Conservation (phyloP, 2,797 vertebrate genomes). For the Xenentodon cancila region DNA sequence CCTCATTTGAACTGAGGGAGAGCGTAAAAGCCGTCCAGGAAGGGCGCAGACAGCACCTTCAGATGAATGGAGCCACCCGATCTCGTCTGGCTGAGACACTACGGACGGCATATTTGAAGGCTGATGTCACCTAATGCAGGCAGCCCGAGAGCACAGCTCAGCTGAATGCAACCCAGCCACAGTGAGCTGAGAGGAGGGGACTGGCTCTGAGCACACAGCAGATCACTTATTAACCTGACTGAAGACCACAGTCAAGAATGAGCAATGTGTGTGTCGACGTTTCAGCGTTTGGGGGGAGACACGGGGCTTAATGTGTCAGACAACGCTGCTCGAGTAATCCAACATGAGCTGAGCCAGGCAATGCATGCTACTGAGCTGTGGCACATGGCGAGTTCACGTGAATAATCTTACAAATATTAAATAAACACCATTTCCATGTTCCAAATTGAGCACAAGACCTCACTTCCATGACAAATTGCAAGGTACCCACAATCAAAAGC, state of each 20-base stretch:
- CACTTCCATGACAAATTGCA: neutral
- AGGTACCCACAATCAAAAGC: neutral
- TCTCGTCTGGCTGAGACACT: constrained; percentile 54
- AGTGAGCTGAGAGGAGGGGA: constrained; percentile 26
- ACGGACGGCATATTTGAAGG: constrained; percentile 73
- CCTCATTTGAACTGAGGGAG: constrained; percentile 25
- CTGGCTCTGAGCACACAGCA: constrained; percentile 11
- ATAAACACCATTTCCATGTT: too few species aligned
- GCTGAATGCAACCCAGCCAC: constrained; percentile 31
- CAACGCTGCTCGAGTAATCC: constrained; percentile 25
- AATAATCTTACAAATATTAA: too few species aligned
- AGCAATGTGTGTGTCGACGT: neutral
- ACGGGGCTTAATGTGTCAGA: constrained; percentile 24
- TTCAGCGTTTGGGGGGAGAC: neutral
- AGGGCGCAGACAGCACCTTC: constrained; percentile 57
- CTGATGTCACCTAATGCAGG: constrained; percentile 75
- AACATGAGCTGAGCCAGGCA: constrained; percentile 35
- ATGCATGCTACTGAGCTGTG: constrained; percentile 12
- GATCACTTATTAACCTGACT: constrained; percentile 29
- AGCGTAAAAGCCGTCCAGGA: constrained; percentile 6
- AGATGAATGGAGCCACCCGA: constrained; percentile 61
- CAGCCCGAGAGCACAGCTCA: constrained; percentile 45
- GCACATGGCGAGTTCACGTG: too few species aligned
- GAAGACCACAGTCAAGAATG: constrained; percentile 19
- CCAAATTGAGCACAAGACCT: neutral